These are phyloP conservation scores for Pangasius mekongensis DNA, from an alignment of 2,797 vertebrate genomes.

Conservation along the genomic window DNA sequence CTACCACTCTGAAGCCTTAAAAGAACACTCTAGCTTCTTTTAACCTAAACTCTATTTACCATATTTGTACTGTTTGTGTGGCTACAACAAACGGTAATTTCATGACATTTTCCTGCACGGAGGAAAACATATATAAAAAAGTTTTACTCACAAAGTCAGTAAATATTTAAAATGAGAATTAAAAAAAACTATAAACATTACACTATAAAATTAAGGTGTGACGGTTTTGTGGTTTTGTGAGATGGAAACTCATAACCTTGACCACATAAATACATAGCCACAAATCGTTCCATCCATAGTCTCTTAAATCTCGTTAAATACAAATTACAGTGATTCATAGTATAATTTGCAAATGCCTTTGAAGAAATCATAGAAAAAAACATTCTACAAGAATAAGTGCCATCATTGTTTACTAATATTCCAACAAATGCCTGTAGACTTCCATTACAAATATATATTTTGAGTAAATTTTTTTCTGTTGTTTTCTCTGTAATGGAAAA, in stretches of 20 bases:
- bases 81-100: background rate
- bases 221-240: background rate
- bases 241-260: background rate
- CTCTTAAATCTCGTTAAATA: background rate
- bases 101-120: background rate
- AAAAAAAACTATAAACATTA: background rate
- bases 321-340: background rate
- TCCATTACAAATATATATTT: background rate
- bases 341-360: background rate
- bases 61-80: background rate
- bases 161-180: background rate
- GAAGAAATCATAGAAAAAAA: background rate
- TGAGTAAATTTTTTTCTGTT: background rate
- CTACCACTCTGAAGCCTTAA: slow-evolving; percentile 25
- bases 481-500: background rate
- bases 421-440: background rate
- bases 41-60: background rate
- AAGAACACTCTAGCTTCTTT: background rate
- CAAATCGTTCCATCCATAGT: background rate
- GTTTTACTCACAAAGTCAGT: background rate
- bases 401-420: background rate
- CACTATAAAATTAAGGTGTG: background rate
- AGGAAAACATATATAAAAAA: background rate
- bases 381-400: background rate
- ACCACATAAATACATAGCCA: background rate